Conservation (phyloP, 2,797 vertebrate species). For the Neosilurus hyrtlii region DNA sequence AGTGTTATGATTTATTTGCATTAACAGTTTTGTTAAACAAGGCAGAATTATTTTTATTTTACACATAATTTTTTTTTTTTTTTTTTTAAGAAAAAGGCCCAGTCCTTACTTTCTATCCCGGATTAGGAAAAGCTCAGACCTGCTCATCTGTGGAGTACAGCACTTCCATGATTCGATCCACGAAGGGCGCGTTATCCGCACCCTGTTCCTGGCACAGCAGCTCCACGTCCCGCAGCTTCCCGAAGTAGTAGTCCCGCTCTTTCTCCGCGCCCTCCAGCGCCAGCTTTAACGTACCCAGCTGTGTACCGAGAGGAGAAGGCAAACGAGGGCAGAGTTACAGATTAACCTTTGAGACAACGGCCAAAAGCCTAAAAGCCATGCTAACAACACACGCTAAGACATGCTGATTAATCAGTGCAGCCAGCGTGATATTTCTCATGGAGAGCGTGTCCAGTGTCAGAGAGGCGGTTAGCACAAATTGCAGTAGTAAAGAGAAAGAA, state of each 20-base stretch:
- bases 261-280: conserved; percentile 97
- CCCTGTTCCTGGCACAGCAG: conserved; percentile 94
- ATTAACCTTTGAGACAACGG: neutral
- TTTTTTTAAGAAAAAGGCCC: neutral
- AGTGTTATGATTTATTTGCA: too few species aligned
- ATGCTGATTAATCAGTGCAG: neutral
- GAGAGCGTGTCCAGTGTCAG: neutral
- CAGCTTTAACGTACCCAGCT: conserved; percentile 95
- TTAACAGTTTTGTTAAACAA: too few species aligned
- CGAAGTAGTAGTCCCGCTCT: conserved; percentile 98
- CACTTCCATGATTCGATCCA: conserved; percentile 93
- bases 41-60: too few species aligned
- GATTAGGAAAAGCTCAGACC: conserved; percentile 67
- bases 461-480: neutral
- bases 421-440: neutral
- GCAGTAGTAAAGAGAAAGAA: conserved; percentile 3
- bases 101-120: neutral
- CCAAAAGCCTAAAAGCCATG: too few species aligned
- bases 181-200: conserved; percentile 86
- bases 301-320: conserved; percentile 24
- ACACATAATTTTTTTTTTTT: too few species aligned
- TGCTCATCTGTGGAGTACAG: conserved; percentile 94
- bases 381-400: neutral
- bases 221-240: conserved; percentile 97
- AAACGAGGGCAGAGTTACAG: neutral